Base-by-base conservation (phyloP, 2,888 invertebrate genomes). In the Apantesis nais region DNA sequence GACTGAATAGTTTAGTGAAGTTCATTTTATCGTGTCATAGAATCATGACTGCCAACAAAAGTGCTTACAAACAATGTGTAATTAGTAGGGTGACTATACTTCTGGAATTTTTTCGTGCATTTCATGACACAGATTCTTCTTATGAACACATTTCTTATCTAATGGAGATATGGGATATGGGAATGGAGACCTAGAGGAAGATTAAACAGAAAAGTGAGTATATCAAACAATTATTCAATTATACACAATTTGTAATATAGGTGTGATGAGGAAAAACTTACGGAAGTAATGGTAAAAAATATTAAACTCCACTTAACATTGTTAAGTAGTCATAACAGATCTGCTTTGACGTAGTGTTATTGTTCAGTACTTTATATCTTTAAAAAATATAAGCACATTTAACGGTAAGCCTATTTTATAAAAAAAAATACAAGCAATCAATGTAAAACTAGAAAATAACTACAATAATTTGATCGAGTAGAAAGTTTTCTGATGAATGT, bases 1-100 rank as follows among this genome's bases (percentile, higher is more conserved):
- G 67, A 72, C 67, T 68, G 74, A 82, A 80, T 79, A 82, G 83
- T 83, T 78, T 44, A 73, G 71, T 74, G 62, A 73, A 78, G 79
- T 81, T 82, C 67, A 78, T 82, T 82, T 75, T 74, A 69, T 63
- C 60, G 70, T 77, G 81, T 78, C 83, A 79, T 80, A 73, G 68
- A 75, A 81, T 83, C 81, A 76, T 80, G 78, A 79, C 81, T 81
- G 76, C 81, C n/a, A 74, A 72, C 81, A 81, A 78, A 77, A 81
- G 71, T 77, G 66, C 65, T 73, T 62, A 70, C 72, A 75, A 81
- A 77, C 74, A 74, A 44, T 73, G 64, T 73, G 71, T 66, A 62
- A 64, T 37, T 71, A 68, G 66, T 71, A 66, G 67, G 68, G 66
- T 62, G 34, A 41, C 81, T 58, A 77, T 1, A 16, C n/a, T 0